Conservation (phyloP, 2,113 vertebrate species). For the Myrmecophaga tridactyla region DNA sequence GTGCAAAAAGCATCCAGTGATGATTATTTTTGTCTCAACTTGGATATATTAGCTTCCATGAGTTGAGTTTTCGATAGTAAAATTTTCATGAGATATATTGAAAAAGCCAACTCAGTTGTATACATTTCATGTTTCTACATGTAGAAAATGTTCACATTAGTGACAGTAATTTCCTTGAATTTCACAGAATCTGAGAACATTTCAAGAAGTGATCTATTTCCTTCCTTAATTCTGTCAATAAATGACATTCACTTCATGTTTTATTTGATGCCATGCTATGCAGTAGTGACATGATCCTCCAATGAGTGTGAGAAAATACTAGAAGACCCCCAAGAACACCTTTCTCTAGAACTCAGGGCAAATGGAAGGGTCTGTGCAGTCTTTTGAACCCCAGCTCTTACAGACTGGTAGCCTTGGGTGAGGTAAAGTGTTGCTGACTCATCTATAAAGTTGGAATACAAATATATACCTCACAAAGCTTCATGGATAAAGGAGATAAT, state of each 20-base stretch:
- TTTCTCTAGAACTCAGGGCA: neutral
- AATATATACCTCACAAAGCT: neutral
- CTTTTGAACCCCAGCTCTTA: neutral
- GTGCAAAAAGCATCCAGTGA: neutral
- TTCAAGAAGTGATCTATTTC: neutral
- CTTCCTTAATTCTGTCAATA: neutral
- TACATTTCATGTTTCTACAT: neutral
- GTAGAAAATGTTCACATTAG: neutral
- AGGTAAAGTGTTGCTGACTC: neutral
- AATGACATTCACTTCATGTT: neutral
- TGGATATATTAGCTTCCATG: neutral
- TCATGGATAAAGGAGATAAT: neutral
- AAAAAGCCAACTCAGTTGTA: neutral
- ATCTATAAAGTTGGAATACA: neutral
- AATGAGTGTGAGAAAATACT: neutral
- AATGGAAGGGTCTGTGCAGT: neutral
- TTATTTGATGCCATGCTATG: neutral
- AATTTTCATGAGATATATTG: neutral
- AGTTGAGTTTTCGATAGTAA: slow-evolving; percentile 12
- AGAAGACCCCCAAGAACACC: neutral
- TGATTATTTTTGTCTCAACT: slow-evolving; percentile 11
- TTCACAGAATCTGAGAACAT: neutral
- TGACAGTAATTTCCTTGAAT: neutral
- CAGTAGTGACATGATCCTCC: neutral
- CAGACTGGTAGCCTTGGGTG: neutral